phyloP scores from a whole-genome alignment of 2,888 invertebrate genomes.

The Sphaeridia pumilis region DNA sequence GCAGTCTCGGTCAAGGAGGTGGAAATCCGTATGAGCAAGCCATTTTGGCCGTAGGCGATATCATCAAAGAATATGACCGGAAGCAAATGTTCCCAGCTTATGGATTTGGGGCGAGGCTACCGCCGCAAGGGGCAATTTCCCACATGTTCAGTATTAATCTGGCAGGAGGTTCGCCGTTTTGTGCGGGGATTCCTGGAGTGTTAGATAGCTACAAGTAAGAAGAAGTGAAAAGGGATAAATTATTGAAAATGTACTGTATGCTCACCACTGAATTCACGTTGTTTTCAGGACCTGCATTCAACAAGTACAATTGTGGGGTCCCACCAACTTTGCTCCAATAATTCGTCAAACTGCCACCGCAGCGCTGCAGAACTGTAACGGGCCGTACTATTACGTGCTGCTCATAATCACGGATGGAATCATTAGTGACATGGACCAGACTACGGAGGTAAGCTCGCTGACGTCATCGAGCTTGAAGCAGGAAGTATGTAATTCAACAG shows the following conservation, averaged over 20 bases:
- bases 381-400: constrained; percentile 44
- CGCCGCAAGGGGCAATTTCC: constrained; percentile 41
- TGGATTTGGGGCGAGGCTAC: constrained; percentile 43
- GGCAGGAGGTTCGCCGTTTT: constrained; percentile 45
- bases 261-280: too few relatives aligned
- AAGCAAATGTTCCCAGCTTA: constrained; percentile 45
- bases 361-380: constrained; percentile 39
- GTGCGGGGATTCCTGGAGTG: constrained; percentile 41
- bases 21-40: constrained; percentile 42
- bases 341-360: constrained; percentile 42
- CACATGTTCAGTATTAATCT: constrained; percentile 45
- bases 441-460: constrained; percentile 39
- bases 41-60: constrained; percentile 40
- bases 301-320: constrained; percentile 46
- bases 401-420: constrained; percentile 48
- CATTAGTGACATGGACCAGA: constrained; percentile 48
- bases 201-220: constrained; percentile 32
- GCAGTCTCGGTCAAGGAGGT: constrained; percentile 5
- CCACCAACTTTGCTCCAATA: constrained; percentile 47
- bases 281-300: constrained; percentile 43
- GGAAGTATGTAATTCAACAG: not conserved
- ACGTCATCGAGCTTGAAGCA: not conserved
- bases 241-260: not conserved
- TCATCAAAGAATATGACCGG: constrained; percentile 43
- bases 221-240: not conserved